Evolutionary conservation across 64 coral and sea anemone genomes (phyloP).

Genomic region (Stylophora pistillata): DNA sequence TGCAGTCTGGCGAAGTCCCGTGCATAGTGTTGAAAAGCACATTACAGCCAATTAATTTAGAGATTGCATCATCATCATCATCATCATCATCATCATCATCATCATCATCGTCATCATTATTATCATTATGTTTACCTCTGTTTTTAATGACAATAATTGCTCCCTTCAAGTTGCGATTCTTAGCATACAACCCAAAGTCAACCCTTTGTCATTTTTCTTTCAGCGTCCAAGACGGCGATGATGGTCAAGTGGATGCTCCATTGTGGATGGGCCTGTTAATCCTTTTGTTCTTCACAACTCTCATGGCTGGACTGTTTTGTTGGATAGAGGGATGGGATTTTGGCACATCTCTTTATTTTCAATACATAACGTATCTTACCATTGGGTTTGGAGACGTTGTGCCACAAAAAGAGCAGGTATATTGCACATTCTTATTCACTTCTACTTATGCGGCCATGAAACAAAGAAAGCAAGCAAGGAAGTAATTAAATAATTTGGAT

Average conservation of each 20-base stretch:
- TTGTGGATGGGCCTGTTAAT: conserved; percentile 83
- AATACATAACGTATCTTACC: conserved; percentile 74
- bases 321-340: conserved; percentile 92
- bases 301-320: conserved; percentile 58
- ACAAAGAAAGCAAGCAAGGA: no score
- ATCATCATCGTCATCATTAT: no score
- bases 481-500: no score
- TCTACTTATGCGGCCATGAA: not conserved
- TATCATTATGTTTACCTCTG: no score
- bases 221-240: conserved; percentile 38
- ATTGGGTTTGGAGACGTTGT: conserved; percentile 98
- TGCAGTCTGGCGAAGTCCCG: no score
- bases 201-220: not conserved
- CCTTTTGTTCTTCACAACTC: conserved; percentile 50
- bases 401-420: conserved; percentile 53
- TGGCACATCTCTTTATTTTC: conserved; percentile 85
- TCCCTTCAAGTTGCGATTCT: no score
- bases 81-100: no score
- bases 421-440: not conserved
- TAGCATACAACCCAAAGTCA: no score
- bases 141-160: no score
- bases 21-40: no score
- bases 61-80: no score
- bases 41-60: no score
- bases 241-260: conserved; percentile 73